Percentiles rank a stretch among this genome's conserved stretches.
These are phyloP conservation scores for Drosophila bunnanda DNA, from an alignment of 2,888 invertebrate genomes.

Conservation along the genomic window DNA sequence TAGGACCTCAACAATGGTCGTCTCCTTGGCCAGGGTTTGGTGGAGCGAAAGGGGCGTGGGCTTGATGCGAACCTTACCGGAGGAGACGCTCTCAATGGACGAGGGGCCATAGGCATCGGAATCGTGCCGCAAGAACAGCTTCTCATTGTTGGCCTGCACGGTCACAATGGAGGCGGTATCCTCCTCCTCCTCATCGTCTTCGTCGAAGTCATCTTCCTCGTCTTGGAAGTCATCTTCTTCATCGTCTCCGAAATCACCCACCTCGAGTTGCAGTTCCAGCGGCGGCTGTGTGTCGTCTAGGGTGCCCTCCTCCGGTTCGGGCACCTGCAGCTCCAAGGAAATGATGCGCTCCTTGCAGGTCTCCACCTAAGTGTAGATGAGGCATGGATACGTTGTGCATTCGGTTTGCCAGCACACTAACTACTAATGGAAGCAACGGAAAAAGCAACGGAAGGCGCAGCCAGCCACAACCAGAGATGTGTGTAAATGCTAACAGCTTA, in stretches of 20 bases:
- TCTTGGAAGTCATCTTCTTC: constrained; percentile 76
- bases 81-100: constrained; percentile 76
- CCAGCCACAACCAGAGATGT: constrained; percentile 57
- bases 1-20: constrained; percentile 85
- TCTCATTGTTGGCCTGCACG: constrained; percentile 84
- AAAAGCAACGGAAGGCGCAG: constrained; percentile 28
- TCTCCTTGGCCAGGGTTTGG: constrained; percentile 81
- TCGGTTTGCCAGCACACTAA: constrained; percentile 58
- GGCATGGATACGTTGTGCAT: constrained; percentile 70
- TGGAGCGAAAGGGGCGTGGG: constrained; percentile 79
- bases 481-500: constrained; percentile 15
- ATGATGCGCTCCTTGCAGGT: constrained; percentile 96
- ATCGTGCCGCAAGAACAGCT: constrained; percentile 82
- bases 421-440: constrained; percentile 57
- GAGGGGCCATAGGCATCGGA: constrained; percentile 76
- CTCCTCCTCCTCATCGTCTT: constrained; percentile 86
- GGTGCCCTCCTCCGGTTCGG: constrained; percentile 68
- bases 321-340: constrained; percentile 92
- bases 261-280: constrained; percentile 54
- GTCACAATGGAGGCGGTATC: constrained; percentile 86
- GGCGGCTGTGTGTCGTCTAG: constrained; percentile 70
- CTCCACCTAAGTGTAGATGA: constrained; percentile 88
- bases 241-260: constrained; percentile 76
- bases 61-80: constrained; percentile 78
- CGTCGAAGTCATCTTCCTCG: constrained; percentile 82